Percentiles rank a stretch among this genome's conserved stretches.
Conservation (phyloP, 2,797 vertebrate genomes). For the Sibirionetta formosa region DNA sequence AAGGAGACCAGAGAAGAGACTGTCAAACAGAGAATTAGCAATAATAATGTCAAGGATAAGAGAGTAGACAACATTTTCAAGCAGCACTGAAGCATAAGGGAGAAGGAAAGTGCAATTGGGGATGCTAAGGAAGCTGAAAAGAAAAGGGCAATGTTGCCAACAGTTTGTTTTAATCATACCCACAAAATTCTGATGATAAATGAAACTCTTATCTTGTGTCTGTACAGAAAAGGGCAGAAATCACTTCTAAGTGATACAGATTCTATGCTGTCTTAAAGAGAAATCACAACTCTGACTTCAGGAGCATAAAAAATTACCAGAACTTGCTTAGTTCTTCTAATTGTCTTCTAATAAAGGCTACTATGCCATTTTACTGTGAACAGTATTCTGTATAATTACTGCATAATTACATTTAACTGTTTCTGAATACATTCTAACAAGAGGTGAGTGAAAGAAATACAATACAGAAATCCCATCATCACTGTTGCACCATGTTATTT, state of each 20-base stretch:
- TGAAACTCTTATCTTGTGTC: background rate
- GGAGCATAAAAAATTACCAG: background rate
- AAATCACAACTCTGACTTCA: background rate
- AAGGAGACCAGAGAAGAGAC: background rate
- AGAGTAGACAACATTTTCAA: background rate
- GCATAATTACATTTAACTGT: background rate
- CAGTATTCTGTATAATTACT: background rate
- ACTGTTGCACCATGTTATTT: background rate
- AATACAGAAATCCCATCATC: background rate
- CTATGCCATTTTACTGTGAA: background rate
- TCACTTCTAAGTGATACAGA: background rate
- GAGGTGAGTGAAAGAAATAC: background rate
- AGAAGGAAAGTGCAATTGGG: background rate
- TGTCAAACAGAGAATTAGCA: background rate
- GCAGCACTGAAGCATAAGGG: background rate
- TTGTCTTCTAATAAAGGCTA: background rate
- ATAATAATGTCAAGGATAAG: background rate
- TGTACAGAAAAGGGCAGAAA: background rate
- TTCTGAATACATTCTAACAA: constrained; percentile 2
- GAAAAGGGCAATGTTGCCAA: background rate
- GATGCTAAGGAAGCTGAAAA: background rate
- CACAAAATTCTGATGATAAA: background rate
- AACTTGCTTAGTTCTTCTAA: background rate
- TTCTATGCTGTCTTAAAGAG: background rate
- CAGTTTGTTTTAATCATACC: background rate